Evolutionary conservation across 2,888 invertebrate genomes (phyloP), one percentile per base, ranked within the genome.

Genomic region (Stenurella melanura): DNA sequence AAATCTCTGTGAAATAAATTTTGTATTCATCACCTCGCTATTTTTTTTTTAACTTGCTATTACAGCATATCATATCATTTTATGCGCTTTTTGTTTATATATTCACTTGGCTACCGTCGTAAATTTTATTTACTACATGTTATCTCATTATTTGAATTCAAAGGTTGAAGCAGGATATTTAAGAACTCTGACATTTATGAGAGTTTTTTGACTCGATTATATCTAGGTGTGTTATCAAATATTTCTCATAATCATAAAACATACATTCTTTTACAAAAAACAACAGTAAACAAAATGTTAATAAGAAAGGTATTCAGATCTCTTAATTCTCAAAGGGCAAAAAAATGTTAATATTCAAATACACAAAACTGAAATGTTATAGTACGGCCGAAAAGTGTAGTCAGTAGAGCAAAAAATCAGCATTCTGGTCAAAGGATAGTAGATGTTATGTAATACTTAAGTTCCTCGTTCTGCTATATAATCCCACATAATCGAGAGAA

Each of bases 71-170:
- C 30, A 42, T 38, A 2, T n/a, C 6, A 6, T 50, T n/a, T 50
- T 15, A 50, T 50, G 2, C 7, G 15, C n/a, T n/a, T 50, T n/a
- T 50, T 50, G n/a, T 50, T 50, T 50, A 50, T n/a, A n/a, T n/a
- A 50, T 50, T 50, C 50, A 50, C n/a, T n/a, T 15, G 6, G n/a
- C 50, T 42, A 42, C 50, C 6, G 9, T 6, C 12, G 15, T 50
- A 50, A 50, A 50, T 50, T 50, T 50, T 50, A n/a, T 50, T 42
- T 42, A 42, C 50, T 50, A n/a, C n/a, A n/a, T 50, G 15, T n/a
- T 50, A 50, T 50, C 15, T n/a, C 15, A 7, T n/a, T n/a, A 50
- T 50, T 50, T 50, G 50, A 15, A 50, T 50, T 50, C 50, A 50
- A 42, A 50, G n/a, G n/a, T 2, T 7, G 5, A n/a, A 50, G 4